Conservation (phyloP, 2,113 vertebrate species). For the Myiozetetes cayanensis region DNA sequence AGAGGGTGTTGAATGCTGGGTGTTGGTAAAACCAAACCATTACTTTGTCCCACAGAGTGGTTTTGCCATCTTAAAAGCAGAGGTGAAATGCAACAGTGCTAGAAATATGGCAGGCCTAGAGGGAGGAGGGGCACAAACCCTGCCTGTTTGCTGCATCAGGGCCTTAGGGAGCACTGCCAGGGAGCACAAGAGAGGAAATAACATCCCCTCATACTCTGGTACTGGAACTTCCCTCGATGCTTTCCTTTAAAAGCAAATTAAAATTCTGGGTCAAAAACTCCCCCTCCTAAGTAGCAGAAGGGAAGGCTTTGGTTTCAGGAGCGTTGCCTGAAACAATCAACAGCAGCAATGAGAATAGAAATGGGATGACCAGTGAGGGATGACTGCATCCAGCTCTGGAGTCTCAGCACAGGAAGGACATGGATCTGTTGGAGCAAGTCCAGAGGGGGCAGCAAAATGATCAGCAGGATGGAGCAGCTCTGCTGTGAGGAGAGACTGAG, state of each 20-base stretch:
- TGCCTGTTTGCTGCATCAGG: background rate
- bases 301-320: background rate
- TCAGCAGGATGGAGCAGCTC: background rate
- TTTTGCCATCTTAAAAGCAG: background rate
- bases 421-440: rapidly evolving
- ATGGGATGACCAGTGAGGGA: background rate
- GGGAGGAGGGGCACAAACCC: background rate
- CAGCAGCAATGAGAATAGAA: background rate
- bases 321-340: background rate
- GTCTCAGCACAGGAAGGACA: background rate
- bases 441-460: background rate
- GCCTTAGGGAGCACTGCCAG: background rate
- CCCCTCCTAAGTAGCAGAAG: background rate
- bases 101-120: background rate
- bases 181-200: background rate
- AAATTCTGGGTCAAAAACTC: background rate
- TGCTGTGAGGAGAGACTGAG: background rate
- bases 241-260: background rate
- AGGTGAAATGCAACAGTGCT: background rate
- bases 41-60: background rate
- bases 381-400: background rate
- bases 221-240: background rate
- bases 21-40: rapidly evolving
- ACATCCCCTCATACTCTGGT: background rate
- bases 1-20: background rate